Conservation (phyloP, 64 coral and sea anemone species). For the Montipora cactus region DNA sequence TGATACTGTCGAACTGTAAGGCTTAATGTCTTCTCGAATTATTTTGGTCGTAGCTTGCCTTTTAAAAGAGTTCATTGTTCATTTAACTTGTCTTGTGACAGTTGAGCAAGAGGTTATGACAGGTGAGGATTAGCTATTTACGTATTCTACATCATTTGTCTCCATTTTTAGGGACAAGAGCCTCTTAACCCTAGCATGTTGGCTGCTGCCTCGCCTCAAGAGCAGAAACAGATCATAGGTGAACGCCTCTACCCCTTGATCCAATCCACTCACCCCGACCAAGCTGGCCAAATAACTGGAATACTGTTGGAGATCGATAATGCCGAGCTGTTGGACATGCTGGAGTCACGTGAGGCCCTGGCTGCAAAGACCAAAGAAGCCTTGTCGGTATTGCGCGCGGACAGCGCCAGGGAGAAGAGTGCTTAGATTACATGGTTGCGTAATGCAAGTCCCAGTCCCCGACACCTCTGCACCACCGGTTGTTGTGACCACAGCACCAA, state of each 20-base stretch:
- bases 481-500: no score
- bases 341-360: constrained; percentile 91
- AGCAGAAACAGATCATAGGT: constrained; percentile 96
- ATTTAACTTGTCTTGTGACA: no score
- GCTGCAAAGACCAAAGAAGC: constrained; percentile 79
- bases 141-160: no score
- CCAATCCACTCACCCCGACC: constrained; percentile 77
- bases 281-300: constrained; percentile 94
- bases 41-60: no score
- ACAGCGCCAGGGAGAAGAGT: constrained; percentile 70
- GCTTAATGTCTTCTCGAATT: no score
- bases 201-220: constrained; percentile 62
- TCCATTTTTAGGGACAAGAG: constrained; percentile 76
- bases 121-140: no score
- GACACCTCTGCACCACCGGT: no score
- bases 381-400: constrained; percentile 74
- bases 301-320: constrained; percentile 98
- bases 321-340: constrained; percentile 90
- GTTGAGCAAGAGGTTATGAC: no score
- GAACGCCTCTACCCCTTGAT: constrained; percentile 92
- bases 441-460: no score
- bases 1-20: no score
- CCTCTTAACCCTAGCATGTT: constrained; percentile 68
- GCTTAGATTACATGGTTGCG: no score
- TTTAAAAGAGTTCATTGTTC: no score